These are phyloP conservation scores for Nothobranchius furzeri DNA, from an alignment of 2,113 vertebrate genomes.

Conservation along the genomic window DNA sequence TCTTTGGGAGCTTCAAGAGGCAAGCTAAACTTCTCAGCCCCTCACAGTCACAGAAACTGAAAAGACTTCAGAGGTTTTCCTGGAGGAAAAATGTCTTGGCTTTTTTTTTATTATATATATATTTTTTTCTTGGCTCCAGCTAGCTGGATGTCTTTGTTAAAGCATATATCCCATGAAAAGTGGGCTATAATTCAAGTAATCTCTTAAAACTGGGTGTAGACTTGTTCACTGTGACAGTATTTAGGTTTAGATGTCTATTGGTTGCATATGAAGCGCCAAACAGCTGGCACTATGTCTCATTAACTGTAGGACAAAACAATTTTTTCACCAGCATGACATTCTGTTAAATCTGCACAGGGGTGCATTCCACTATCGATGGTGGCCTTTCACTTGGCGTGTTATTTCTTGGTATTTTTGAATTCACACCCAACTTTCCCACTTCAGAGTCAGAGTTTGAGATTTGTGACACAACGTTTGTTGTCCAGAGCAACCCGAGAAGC, in stretches of 20 bases:
- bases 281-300: slow-evolving; percentile 40
- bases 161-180: slow-evolving; percentile 65
- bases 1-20: slow-evolving; percentile 67
- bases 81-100: slow-evolving; percentile 69
- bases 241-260: slow-evolving; percentile 69
- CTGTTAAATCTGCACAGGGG: slow-evolving; percentile 1
- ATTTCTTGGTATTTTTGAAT: slow-evolving; percentile 53
- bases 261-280: slow-evolving; percentile 64
- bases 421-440: slow-evolving; percentile 46
- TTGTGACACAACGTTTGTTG: slow-evolving; percentile 46
- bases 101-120: slow-evolving; percentile 1
- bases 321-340: slow-evolving; percentile 2
- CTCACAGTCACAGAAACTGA: slow-evolving; percentile 64
- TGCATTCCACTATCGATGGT: slow-evolving; percentile 23
- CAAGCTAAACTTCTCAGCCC: slow-evolving; percentile 59
- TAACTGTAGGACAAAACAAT: slow-evolving; percentile 35
- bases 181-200: slow-evolving; percentile 72
- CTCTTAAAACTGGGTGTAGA: slow-evolving; percentile 72
- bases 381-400: slow-evolving; percentile 48
- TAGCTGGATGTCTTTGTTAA: slow-evolving; percentile 62
- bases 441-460: slow-evolving; percentile 32
- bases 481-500: slow-evolving; percentile 49
- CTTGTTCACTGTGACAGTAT: slow-evolving; percentile 79
- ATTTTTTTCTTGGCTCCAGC: slow-evolving; percentile 53
- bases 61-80: slow-evolving; percentile 69